phyloP scores from a whole-genome alignment of 2,797 vertebrate species.

The Diplodus sargus region DNA sequence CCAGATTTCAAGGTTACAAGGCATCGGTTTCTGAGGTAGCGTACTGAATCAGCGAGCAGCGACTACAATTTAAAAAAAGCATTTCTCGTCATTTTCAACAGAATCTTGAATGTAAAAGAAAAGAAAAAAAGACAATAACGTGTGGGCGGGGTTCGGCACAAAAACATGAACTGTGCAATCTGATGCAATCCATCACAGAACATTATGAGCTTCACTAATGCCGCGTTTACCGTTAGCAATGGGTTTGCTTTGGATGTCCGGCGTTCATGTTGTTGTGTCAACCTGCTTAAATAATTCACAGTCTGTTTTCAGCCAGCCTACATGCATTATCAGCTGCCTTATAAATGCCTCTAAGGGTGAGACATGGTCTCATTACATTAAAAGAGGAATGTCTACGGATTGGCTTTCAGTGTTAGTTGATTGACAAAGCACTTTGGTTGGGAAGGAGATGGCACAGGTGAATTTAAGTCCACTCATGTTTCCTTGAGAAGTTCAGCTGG shows the following conservation, averaged over 20 bases:
- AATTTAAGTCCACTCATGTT: constrained; percentile 5
- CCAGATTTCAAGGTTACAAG: constrained; percentile 39
- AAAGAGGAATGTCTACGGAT: constrained; percentile 37
- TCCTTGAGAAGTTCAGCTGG: background rate
- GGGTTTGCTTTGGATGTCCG: background rate
- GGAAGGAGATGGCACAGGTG: constrained; percentile 9
- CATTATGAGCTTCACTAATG: background rate
- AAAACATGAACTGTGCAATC: constrained; percentile 17
- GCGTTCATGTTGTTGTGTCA: constrained; percentile 24
- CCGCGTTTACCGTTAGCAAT: background rate
- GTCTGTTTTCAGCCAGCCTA: constrained; percentile 22
- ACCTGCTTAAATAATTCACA: constrained; percentile 51
- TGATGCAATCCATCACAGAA: constrained; percentile 8
- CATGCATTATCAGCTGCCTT: constrained; percentile 51
- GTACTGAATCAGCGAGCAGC: constrained; percentile 20
- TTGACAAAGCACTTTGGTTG: constrained; percentile 68
- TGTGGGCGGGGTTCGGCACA: background rate
- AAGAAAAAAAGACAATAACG: background rate
- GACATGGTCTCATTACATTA: constrained; percentile 9
- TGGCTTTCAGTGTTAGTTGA: constrained; percentile 37
- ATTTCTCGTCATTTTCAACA: constrained; percentile 24
- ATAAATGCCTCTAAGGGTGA: constrained; percentile 20
- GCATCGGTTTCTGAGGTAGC: constrained; percentile 52
- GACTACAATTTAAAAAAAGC: constrained; percentile 4
- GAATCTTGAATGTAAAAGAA: constrained; percentile 27